These are phyloP conservation scores for Drosophila atripex DNA, from an alignment of 2,888 invertebrate genomes.

Conservation along the genomic window DNA sequence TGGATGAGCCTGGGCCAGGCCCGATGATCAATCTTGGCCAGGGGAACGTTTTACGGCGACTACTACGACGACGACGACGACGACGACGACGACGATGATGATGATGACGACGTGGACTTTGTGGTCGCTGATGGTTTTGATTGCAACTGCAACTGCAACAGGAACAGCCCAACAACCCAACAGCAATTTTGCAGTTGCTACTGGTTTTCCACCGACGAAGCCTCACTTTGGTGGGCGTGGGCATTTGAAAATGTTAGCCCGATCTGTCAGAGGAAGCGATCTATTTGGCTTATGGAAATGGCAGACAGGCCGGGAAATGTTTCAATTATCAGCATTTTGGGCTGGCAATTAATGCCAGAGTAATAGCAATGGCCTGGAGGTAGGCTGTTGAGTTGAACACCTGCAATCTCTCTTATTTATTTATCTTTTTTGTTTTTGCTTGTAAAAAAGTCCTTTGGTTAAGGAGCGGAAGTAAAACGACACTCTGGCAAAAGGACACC, in stretches of 20 bases:
- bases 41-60: constrained; percentile 47
- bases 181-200: constrained; percentile 57
- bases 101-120: constrained; percentile 45
- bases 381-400: constrained; percentile 19
- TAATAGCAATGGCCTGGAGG: constrained; percentile 9
- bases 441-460: neutral
- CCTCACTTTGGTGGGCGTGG: constrained; percentile 67
- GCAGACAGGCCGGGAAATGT: constrained; percentile 59
- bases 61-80: constrained; percentile 39
- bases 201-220: constrained; percentile 56
- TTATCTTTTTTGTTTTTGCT: neutral
- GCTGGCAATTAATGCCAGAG: constrained; percentile 35
- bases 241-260: constrained; percentile 64
- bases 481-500: constrained; percentile 59
- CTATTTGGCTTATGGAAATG: constrained; percentile 63
- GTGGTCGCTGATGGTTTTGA: constrained; percentile 51
- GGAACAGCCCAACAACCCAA: constrained; percentile 50
- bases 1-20: constrained; percentile 64
- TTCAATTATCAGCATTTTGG: constrained; percentile 58
- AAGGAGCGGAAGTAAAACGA: constrained; percentile 61
- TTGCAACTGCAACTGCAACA: constrained; percentile 49
- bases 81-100: constrained; percentile 37
- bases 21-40: constrained; percentile 73
- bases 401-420: constrained; percentile 21
- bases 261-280: constrained; percentile 65